Base-by-base conservation (phyloP, 2,888 invertebrate genomes). In the Enchytraeus crypticus region DNA sequence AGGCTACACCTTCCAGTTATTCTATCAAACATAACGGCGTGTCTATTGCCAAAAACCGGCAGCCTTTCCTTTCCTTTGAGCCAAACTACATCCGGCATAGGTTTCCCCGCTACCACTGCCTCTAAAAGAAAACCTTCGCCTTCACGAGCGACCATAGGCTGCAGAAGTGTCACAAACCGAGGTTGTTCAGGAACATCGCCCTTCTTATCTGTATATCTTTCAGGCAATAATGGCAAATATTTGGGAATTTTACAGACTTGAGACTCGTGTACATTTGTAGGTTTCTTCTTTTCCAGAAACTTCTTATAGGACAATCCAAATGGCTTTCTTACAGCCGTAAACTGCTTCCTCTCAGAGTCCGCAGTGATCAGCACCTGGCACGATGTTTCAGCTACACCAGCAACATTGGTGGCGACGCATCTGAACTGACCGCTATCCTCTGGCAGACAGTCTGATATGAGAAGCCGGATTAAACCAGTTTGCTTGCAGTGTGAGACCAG, bases 401-500 rank as follows among this genome's bases (percentile, higher is more conserved):
- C 92, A 76, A 90, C 76, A 65, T 81, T 82, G 26, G 73, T 75
- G 29, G 92, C 90, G 38, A 92, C 86, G 77, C 93, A 93, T n/a
- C 26, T 29, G 38, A 60, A 63, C 23, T 29, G 43, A 11, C 77
- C 77, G 54, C 72, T 71, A 57, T 77, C 77, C 60, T 77, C 77
- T 30, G 77, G 77, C 70, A 76, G 75, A 11, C 74, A 74, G 61
- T 77, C 77, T 18, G 73, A 71, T 62, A 77, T 75, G 43, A 73
- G 67, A 11, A 77, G 70, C 58, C 69, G 68, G 18, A 73, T 69
- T 51, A 71, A 71, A 21, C 76, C 76, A 29, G 73, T 72, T 29
- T 74, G 71, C 33, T 70, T 70, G 61, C 75, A 73, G 67, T 75
- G 77, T 18, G 71, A 71, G 30, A 76, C 70, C 38, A 73, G 73